These are phyloP conservation scores for Aphelenchoides besseyi DNA, from an alignment of 1,140 invertebrate species.

Conservation along the genomic window DNA sequence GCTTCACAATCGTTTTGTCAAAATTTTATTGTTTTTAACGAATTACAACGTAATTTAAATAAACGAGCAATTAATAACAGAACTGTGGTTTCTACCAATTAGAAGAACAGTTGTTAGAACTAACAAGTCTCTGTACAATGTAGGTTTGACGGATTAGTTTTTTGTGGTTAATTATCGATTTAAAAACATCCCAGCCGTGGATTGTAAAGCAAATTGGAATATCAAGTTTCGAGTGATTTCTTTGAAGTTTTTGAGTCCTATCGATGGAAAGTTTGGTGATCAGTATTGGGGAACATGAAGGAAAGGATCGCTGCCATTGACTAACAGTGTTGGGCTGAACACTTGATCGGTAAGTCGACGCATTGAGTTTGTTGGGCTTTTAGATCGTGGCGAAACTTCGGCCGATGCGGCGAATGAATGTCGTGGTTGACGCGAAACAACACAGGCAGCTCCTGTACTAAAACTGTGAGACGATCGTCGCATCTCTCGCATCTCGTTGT, in stretches of 20 bases:
- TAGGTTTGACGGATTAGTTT: too few species aligned
- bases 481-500: conserved; percentile 53
- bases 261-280: background rate
- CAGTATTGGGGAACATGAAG: background rate
- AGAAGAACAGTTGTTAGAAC: too few species aligned
- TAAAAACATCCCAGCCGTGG: background rate
- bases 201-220: background rate
- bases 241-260: background rate
- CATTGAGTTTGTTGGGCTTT: background rate
- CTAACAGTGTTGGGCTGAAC: background rate
- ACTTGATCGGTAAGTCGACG: conserved; percentile 3
- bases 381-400: conserved; percentile 3
- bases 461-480: conserved; percentile 52
- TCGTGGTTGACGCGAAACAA: conserved; percentile 15
- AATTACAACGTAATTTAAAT: too few species aligned
- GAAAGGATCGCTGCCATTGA: conserved; percentile 1
- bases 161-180: too few species aligned
- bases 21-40: too few species aligned
- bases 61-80: too few species aligned
- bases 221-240: background rate
- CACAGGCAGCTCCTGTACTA: conserved; percentile 45
- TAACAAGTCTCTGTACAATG: too few species aligned
- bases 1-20: too few species aligned
- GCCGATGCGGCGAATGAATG: conserved; percentile 9
- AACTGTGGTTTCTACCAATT: too few species aligned